Conservation (phyloP, 2,113 vertebrate species). For the Cebidichthys violaceus region DNA sequence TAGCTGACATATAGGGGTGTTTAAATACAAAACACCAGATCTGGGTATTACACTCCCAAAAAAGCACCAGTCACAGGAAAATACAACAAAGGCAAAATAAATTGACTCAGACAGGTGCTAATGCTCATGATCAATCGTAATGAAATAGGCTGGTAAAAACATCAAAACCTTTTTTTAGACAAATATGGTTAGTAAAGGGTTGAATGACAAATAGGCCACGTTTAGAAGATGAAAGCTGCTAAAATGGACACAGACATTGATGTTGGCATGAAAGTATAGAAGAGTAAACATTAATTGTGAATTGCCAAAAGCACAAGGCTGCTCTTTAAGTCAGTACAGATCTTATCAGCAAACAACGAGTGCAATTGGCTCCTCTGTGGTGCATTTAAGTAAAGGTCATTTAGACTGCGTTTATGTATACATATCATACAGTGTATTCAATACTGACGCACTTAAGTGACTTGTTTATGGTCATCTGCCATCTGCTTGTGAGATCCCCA, state of each 20-base stretch:
- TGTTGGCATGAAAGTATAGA: neutral
- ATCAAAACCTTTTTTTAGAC: neutral
- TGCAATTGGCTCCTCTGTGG: neutral
- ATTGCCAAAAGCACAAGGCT: constrained; percentile 9
- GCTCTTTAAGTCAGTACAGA: constrained; percentile 2
- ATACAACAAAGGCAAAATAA: constrained; percentile 1
- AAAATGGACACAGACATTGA: constrained; percentile 15
- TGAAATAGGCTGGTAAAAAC: constrained; percentile 4
- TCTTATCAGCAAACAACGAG: constrained; percentile 3
- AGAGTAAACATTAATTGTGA: neutral
- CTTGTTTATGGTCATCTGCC: constrained; percentile 5
- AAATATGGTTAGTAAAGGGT: neutral
- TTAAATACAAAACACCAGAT: constrained; percentile 17
- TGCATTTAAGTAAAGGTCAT: constrained; percentile 3
- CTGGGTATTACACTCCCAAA: neutral
- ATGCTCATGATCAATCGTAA: neutral
- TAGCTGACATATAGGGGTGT: constrained; percentile 19
- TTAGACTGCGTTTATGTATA: neutral
- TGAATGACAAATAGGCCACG: neutral
- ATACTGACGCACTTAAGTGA: neutral
- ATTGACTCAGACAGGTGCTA: constrained; percentile 3
- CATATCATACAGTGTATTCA: neutral
- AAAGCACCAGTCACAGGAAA: neutral
- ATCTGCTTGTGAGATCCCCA: constrained; percentile 6
- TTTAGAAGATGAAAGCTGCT: neutral